These are phyloP conservation scores for Amiota mariae DNA, from an alignment of 2,888 invertebrate species.

Conservation along the genomic window DNA sequence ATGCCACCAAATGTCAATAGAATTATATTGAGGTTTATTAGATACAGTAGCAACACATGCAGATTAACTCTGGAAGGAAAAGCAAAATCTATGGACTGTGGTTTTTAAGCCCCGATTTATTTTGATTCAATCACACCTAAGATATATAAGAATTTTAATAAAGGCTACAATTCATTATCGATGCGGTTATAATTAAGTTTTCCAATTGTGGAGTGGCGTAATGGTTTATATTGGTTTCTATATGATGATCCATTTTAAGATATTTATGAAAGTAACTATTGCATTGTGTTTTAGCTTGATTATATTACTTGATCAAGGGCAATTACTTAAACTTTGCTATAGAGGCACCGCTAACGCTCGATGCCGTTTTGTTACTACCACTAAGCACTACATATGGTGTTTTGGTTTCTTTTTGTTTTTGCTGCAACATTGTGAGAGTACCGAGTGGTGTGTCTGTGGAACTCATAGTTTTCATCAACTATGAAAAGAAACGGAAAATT, in stretches of 20 bases:
- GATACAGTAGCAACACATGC: constrained; percentile 44
- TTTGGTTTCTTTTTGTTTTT: constrained; percentile 95
- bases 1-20: constrained; percentile 47
- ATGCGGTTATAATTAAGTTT: background rate
- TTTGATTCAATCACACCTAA: background rate
- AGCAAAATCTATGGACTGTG: background rate
- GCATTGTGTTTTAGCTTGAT: constrained; percentile 53
- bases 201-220: background rate
- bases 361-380: constrained; percentile 83
- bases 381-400: constrained; percentile 94
- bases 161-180: background rate
- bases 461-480: constrained; percentile 97
- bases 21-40: constrained; percentile 43
- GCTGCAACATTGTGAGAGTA: constrained; percentile 93
- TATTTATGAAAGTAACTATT: constrained; percentile 59
- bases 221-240: constrained; percentile 41
- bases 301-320: background rate
- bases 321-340: constrained; percentile 71
- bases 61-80: constrained; percentile 33
- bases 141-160: background rate
- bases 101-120: constrained; percentile 18
- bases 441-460: constrained; percentile 97
- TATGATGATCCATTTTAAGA: constrained; percentile 42
- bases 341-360: constrained; percentile 63
- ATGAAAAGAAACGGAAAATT: constrained; percentile 50